A percentile compares a stretch with the other conserved stretches of the same genome.
phyloP scores from a whole-genome alignment of 2,797 vertebrate genomes.

The Sebastes vulpes region DNA sequence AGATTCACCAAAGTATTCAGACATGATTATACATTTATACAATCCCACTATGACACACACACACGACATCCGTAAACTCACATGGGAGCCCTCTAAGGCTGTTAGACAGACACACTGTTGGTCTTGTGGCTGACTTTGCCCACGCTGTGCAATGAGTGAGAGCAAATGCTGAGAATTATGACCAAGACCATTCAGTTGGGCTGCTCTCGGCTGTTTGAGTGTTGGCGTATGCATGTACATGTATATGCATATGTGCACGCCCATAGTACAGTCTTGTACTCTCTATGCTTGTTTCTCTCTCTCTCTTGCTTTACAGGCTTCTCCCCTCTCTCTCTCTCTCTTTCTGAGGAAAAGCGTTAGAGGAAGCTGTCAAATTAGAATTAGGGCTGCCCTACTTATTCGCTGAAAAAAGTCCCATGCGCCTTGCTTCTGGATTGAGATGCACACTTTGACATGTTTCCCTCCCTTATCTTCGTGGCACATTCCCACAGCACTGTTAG shows the following conservation, averaged over 20 bases:
- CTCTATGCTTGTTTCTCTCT: neutral
- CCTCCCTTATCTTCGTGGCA: conserved; percentile 41
- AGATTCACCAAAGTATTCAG: conserved; percentile 15
- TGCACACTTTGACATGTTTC: conserved; percentile 52
- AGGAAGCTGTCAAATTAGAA: conserved; percentile 72
- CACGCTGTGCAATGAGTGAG: conserved; percentile 23
- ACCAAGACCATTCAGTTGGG: neutral
- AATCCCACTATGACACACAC: neutral
- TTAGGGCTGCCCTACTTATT: conserved; percentile 77
- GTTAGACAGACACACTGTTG: neutral
- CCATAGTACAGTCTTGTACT: neutral
- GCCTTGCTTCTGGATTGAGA: conserved; percentile 62
- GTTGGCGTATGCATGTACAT: neutral
- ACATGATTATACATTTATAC: neutral
- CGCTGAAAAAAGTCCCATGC: conserved; percentile 37
- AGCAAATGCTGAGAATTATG: conserved; percentile 14
- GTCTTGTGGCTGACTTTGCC: conserved; percentile 9
- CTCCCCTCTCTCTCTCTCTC: conserved; percentile 1
- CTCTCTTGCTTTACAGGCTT: conserved; percentile 3
- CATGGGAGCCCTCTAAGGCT: neutral
- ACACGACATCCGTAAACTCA: conserved; percentile 1
- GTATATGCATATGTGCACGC: conserved; percentile 2
- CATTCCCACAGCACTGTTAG: conserved; percentile 38
- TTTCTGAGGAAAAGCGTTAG: conserved; percentile 32
- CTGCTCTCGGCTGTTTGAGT: conserved; percentile 23